A percentile compares a stretch with the other conserved stretches of the same genome.
Conservation (phyloP, 2,113 vertebrate species). For the Meriones unguiculatus region DNA sequence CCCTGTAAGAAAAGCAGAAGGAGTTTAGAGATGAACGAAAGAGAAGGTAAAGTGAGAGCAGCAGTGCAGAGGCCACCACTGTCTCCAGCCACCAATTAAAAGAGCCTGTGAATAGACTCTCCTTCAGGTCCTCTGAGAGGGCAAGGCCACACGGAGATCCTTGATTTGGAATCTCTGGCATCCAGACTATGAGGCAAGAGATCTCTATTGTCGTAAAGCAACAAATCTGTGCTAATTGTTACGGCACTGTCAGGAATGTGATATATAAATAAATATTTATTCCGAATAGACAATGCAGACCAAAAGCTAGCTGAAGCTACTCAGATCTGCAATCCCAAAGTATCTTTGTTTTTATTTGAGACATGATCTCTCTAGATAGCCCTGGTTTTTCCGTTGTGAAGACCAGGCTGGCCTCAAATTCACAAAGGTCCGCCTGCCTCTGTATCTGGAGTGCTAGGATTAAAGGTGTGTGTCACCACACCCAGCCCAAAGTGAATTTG, state of each 20-base stretch:
- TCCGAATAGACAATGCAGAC: slow-evolving; percentile 1
- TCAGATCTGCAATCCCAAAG: not conserved
- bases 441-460: not conserved
- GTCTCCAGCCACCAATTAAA: not conserved
- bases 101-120: not conserved
- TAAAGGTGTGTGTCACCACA: too few species aligned
- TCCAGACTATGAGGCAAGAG: not conserved
- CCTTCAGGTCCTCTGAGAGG: not conserved
- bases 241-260: not conserved
- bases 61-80: fast-evolving
- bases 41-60: not conserved
- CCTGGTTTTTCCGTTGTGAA: not conserved
- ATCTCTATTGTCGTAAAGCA: not conserved
- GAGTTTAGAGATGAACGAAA: not conserved
- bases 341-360: not conserved
- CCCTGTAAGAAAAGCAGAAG: not conserved
- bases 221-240: not conserved
- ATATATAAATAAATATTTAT: not conserved
- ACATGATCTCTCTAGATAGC: not conserved
- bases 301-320: not conserved
- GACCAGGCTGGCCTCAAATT: not conserved
- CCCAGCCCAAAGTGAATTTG: not conserved
- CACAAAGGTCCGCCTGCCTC: not conserved
- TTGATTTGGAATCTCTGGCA: not conserved
- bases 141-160: fast-evolving